Conservation (phyloP, 2,888 invertebrate genomes). For the Tenthredo notha region DNA sequence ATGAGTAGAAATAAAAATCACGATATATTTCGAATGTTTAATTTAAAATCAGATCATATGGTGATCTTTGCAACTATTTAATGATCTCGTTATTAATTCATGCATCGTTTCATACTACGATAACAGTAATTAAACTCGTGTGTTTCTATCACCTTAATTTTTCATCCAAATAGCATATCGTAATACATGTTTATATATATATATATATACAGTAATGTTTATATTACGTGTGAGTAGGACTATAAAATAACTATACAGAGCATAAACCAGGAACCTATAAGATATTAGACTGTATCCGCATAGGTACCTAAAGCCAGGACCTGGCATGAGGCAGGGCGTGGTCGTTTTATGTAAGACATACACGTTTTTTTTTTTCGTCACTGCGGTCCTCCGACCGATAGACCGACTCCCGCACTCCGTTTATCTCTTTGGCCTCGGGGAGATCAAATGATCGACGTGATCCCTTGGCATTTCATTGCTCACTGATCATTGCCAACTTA, state of each 20-base stretch:
- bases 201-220: neutral
- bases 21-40: slow-evolving; percentile 24
- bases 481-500: slow-evolving; percentile 19
- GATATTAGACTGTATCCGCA: neutral
- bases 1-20: neutral
- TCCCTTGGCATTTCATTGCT: slow-evolving; percentile 56
- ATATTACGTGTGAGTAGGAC: slow-evolving; percentile 5
- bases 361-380: slow-evolving; percentile 76
- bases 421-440: slow-evolving; percentile 65
- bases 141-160: slow-evolving; percentile 32
- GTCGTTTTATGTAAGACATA: slow-evolving; percentile 76
- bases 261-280: slow-evolving; percentile 44
- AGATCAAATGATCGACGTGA: slow-evolving; percentile 63
- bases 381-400: slow-evolving; percentile 63
- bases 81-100: slow-evolving; percentile 44
- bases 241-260: neutral
- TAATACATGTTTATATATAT: neutral
- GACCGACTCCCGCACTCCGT: slow-evolving; percentile 71
- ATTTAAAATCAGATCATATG: slow-evolving; percentile 14
- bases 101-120: slow-evolving; percentile 13
- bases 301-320: slow-evolving; percentile 21
- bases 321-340: slow-evolving; percentile 72
- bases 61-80: neutral
- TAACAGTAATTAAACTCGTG: slow-evolving; percentile 37
- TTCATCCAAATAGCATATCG: neutral